Conservation (phyloP, 2,113 vertebrate species). For the Fulmarus glacialis region DNA sequence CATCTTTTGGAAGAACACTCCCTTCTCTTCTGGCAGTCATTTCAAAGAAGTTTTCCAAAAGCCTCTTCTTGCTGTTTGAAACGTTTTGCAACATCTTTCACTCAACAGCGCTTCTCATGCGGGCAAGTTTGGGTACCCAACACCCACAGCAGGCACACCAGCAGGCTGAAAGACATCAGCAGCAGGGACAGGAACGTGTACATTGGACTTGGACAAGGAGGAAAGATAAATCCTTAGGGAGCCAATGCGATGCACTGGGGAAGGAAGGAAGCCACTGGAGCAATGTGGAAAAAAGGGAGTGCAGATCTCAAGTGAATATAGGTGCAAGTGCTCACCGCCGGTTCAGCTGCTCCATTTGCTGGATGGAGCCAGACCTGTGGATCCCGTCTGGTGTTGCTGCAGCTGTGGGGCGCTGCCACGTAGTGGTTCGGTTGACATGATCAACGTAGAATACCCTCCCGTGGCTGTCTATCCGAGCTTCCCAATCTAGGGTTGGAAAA, state of each 20-base stretch:
- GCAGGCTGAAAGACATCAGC: background rate
- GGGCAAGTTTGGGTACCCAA: background rate
- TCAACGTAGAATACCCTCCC: conserved; percentile 97
- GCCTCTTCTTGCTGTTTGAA: background rate
- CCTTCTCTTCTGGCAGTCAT: background rate
- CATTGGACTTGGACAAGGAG: background rate
- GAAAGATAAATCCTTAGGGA: background rate
- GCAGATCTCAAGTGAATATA: background rate
- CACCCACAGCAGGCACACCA: background rate
- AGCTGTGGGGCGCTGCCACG: conserved; percentile 92
- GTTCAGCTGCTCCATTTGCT: conserved; percentile 99
- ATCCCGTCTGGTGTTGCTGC: conserved; percentile 84
- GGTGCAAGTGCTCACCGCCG: conserved; percentile 80
- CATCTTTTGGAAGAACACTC: background rate
- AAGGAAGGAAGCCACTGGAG: background rate
- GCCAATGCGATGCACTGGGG: rapidly evolving
- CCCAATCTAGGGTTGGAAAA: conserved; percentile 87
- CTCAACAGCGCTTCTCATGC: background rate
- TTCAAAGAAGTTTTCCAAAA: background rate
- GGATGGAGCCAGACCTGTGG: conserved; percentile 88
- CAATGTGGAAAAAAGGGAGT: background rate
- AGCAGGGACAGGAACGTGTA: background rate
- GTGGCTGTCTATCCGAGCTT: conserved; percentile 96
- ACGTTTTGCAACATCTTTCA: background rate
- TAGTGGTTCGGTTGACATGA: conserved; percentile 94